Base-by-base conservation (phyloP, 2,113 vertebrate species). In the Merops nubicus region DNA sequence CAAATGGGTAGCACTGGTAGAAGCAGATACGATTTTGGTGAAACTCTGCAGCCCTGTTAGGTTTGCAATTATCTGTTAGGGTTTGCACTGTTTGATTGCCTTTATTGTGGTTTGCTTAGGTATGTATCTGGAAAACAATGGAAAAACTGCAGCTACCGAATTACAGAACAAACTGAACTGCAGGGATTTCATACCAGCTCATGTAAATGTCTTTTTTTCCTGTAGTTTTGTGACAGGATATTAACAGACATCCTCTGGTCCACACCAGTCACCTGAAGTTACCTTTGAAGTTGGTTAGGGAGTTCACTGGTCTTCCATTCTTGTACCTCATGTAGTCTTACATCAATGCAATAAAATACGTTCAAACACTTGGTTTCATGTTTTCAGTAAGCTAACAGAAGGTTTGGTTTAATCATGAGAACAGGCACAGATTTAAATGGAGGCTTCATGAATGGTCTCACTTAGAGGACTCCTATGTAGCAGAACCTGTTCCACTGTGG, bases 21-120 rank as follows among this genome's bases (percentile, higher is more conserved):
- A 54, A 69, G 51, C 40, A 83, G 85, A 29, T 48, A 85, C 7
- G 34, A 68, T 47, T 84, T 77, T 89, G 84, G 79, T 85, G 26
- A 73, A 69, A 79, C 89, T 89, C n/a, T 70, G 13, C 6, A 83
- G 48, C 11, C 28, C 20, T 79, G 7, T 51, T 50, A 83, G 28
- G 13, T 45, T 76, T 89, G 56, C 43, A 14, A 20, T 85, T 56
- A 15, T 59, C 16, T 77, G 73, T 60, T 12, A n/a, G 57, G 12
- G 5, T 65, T 82, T 74, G 47, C 29, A 40, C 14, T 15, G 5
- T 45, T 65, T 69, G 74, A 65, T 40, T 82, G 28, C 21, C 6
- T 48, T 31, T 88, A 43, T 68, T 60, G 36, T 22, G 26, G 48
- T 54, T 89, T 79, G 33, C 47, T 95, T 62, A 60, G 34, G 16